Base-by-base conservation (phyloP, 2,113 vertebrate genomes). In the Notothenia coriiceps region DNA sequence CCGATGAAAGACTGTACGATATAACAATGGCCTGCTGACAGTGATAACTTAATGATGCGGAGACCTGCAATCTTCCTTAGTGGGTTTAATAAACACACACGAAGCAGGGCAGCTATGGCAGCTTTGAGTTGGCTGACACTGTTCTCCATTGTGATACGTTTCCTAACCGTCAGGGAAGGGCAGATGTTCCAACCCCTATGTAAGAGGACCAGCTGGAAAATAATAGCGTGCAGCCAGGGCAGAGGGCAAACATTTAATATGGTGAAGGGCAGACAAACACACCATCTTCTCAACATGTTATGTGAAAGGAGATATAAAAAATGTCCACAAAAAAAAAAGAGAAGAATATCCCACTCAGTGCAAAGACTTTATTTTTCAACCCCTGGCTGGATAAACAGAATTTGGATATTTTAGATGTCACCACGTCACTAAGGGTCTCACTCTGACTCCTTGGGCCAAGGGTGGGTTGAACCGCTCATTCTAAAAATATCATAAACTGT, bases 141-240 rank as follows among this genome's bases (percentile, higher is more conserved):
- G 13, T 68, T 82, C 75, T 65, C 62, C 46, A 79, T 82, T 86
- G 85, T 86, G 66, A 76, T 71, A 49, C 0, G 57, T 65, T 92
- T 91, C 88, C 90, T 84, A 70, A 54, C 51, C 75, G 74, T 87
- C 79, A 82, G 50, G 44, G 59, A 77, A 72, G 62, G 59, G 61
- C 78, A 90, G 74, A 70, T 60, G 84, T 72, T 86, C 61, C 61
- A 65, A 69, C 65, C 70, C 70, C 17, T 40, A 13, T 68, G 70
- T 73, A 69, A 73, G 22, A 67, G 54, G 20, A 76, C 70, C 57
- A 76, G 70, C 83, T 88, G 86, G 61, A 84, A 81, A 88, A 89
- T 60, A 86, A 86, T 51, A 62, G 77, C 33, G 20, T 65, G 51
- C 47, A 68, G 25, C 51, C 79, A 73, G 44, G 80, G 64, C 61